Conservation (phyloP, 2,797 vertebrate species). For the Toxotes lorentzi region DNA sequence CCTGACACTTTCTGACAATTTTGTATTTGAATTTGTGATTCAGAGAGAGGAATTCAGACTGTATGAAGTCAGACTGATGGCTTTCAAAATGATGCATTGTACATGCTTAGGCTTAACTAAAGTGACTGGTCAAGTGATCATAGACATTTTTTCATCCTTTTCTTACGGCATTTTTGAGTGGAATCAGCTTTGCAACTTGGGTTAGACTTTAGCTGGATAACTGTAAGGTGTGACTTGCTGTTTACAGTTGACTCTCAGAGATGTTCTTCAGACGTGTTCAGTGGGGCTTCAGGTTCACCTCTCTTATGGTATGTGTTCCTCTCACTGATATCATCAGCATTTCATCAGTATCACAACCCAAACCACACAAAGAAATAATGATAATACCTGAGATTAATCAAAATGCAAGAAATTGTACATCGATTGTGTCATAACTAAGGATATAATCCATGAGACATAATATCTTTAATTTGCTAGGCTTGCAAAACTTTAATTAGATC, state of each 20-base stretch:
- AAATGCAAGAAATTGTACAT: slow-evolving; percentile 65
- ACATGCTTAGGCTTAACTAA: background rate
- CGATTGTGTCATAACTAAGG: slow-evolving; percentile 50
- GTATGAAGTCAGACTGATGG: no score
- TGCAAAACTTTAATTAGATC: slow-evolving; percentile 73
- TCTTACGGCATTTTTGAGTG: background rate
- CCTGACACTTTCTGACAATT: background rate
- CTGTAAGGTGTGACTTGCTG: background rate
- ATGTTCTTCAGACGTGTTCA: slow-evolving; percentile 2
- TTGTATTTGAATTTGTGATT: no score
- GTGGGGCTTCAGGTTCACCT: slow-evolving; percentile 22
- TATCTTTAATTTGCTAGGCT: slow-evolving; percentile 69
- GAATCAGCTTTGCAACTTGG: background rate
- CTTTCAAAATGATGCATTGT: no score
- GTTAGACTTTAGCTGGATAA: background rate
- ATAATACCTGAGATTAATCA: slow-evolving; percentile 60
- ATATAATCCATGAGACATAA: slow-evolving; percentile 67
- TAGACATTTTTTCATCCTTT: background rate
- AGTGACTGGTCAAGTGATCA: background rate
- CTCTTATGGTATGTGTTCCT: background rate
- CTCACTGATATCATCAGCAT: slow-evolving; percentile 13
- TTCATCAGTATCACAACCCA: slow-evolving; percentile 41
- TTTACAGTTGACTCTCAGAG: background rate
- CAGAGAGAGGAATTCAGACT: no score
- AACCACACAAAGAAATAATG: slow-evolving; percentile 35